These are phyloP conservation scores for Coreius guichenoti DNA, from an alignment of 2,797 vertebrate species.

Conservation along the genomic window DNA sequence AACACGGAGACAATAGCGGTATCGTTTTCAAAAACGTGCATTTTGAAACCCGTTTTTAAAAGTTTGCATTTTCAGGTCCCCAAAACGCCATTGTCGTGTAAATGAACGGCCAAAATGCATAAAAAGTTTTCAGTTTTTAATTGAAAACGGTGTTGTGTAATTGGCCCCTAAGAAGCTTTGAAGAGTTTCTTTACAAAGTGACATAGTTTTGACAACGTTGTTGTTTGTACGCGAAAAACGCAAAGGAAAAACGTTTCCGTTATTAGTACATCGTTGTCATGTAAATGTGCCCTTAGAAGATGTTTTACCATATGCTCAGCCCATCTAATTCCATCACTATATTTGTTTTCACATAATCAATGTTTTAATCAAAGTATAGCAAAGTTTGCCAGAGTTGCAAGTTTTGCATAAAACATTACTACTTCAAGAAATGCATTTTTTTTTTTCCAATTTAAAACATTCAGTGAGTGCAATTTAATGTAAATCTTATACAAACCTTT, in stretches of 20 bases:
- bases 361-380: neutral
- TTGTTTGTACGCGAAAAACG: neutral
- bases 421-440: neutral
- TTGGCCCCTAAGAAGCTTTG: neutral
- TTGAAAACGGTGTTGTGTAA: neutral
- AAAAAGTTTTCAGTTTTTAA: neutral
- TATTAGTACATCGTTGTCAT: neutral
- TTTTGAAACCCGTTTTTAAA: neutral
- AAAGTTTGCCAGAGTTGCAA: neutral
- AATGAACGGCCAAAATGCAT: neutral
- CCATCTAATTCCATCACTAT: neutral
- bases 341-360: neutral
- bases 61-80: neutral
- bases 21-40: neutral
- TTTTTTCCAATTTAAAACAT: neutral
- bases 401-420: neutral
- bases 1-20: neutral
- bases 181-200: neutral
- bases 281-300: neutral
- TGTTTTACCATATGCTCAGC: neutral
- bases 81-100: neutral
- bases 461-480: neutral
- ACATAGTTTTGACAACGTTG: neutral
- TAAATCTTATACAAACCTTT: conserved; percentile 81
- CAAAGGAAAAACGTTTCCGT: neutral